Conservation (phyloP, 2,797 vertebrate species). For the Sibirionetta formosa region DNA sequence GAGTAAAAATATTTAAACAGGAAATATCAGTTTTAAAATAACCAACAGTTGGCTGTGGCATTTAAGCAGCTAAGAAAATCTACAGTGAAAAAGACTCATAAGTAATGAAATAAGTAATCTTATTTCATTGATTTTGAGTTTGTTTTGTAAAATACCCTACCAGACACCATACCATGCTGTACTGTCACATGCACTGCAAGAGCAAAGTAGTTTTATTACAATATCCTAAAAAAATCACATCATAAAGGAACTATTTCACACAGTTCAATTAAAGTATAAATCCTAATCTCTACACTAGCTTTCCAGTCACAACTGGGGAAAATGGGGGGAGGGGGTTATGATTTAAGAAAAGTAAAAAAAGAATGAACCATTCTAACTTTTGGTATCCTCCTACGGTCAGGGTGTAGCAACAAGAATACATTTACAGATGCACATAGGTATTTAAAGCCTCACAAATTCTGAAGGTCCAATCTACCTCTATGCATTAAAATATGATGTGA, state of each 20-base stretch:
- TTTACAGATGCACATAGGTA: not conserved
- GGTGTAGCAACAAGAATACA: not conserved
- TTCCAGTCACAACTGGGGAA: not conserved
- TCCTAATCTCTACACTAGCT: not conserved
- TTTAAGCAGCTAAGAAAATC: not conserved
- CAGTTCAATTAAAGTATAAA: not conserved
- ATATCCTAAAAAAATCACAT: not conserved
- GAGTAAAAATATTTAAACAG: not conserved
- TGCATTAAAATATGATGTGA: not conserved
- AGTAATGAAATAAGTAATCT: not conserved
- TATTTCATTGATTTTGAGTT: not conserved
- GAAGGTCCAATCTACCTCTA: not conserved
- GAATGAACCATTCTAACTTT: not conserved
- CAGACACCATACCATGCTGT: not conserved
- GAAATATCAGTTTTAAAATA: not conserved
- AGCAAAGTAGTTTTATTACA: not conserved
- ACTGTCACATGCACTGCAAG: not conserved
- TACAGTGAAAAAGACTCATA: not conserved
- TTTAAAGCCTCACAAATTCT: not conserved
- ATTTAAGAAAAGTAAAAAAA: not conserved
- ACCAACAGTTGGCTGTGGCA: not conserved
- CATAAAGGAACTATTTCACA: not conserved
- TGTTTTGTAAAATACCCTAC: not conserved
- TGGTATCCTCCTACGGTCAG: not conserved
- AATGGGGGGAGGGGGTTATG: fast-evolving